Percentiles rank a stretch among this genome's conserved stretches.
Conservation (phyloP, 2,113 vertebrate species). For the Cynocephalus volans region DNA sequence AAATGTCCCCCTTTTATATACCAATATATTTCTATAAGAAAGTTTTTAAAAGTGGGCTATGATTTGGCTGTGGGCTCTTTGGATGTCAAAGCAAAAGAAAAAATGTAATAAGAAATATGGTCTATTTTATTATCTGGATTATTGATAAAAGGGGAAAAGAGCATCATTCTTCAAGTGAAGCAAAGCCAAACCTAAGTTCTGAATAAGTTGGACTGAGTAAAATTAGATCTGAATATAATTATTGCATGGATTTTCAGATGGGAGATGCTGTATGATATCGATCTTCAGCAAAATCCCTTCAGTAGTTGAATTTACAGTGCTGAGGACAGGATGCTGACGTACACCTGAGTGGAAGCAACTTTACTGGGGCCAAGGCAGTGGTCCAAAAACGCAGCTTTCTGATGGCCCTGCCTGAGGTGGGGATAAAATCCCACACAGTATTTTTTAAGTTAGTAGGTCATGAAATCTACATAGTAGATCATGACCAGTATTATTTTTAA, state of each 20-base stretch:
- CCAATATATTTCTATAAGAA: slow-evolving; percentile 38
- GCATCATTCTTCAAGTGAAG: slow-evolving; percentile 6
- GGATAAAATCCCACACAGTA: not conserved
- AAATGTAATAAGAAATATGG: not conserved
- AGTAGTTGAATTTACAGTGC: not conserved
- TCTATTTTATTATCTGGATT: not conserved
- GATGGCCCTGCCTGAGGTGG: not conserved
- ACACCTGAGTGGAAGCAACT: not conserved
- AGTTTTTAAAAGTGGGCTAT: not conserved
- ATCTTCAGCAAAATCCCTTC: not conserved
- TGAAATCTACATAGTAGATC: not conserved
- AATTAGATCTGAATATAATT: not conserved
- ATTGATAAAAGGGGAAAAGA: slow-evolving; percentile 18
- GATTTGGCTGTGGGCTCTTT: slow-evolving; percentile 12
- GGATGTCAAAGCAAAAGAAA: slow-evolving; percentile 11
- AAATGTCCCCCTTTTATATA: not conserved
- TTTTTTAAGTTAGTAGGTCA: not conserved
- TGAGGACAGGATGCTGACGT: not conserved
- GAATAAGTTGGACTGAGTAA: not conserved
- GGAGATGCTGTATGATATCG: not conserved
- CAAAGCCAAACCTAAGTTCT: not conserved
- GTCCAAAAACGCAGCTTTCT: not conserved
- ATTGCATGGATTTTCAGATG: not conserved
- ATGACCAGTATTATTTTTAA: slow-evolving; percentile 22
- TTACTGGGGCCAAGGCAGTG: not conserved